Percentiles rank a stretch among this genome's conserved stretches.
These are phyloP conservation scores for Caenorhabditis doughertyi DNA, from an alignment of 2,888 invertebrate species.

Conservation along the genomic window DNA sequence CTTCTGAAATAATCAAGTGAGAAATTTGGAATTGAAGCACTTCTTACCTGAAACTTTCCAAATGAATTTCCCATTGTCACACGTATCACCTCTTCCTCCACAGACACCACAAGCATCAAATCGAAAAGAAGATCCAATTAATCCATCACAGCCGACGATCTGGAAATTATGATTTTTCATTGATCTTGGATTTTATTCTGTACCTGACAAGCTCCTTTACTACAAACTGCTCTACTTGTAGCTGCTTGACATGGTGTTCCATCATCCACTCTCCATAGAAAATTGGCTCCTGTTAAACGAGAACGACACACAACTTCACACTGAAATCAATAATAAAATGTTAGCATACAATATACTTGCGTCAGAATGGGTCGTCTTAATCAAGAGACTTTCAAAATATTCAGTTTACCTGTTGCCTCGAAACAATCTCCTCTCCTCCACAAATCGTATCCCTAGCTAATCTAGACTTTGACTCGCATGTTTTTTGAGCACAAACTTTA, in stretches of 20 bases:
- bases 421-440: slow-evolving; percentile 71
- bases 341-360: too few species aligned
- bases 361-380: too few species aligned
- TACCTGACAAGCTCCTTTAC: slow-evolving; percentile 67
- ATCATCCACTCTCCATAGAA: slow-evolving; percentile 72
- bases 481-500: slow-evolving; percentile 73
- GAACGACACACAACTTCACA: slow-evolving; percentile 75
- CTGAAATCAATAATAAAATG: slow-evolving; percentile 64
- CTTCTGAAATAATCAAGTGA: slow-evolving; percentile 44
- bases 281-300: slow-evolving; percentile 60
- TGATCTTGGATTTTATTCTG: not conserved
- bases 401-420: slow-evolving; percentile 62
- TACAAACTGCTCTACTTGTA: slow-evolving; percentile 73
- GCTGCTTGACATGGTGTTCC: slow-evolving; percentile 71
- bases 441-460: slow-evolving; percentile 69
- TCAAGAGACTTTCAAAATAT: not conserved
- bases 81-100: slow-evolving; percentile 86
- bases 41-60: slow-evolving; percentile 88
- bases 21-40: not conserved
- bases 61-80: slow-evolving; percentile 90
- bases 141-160: slow-evolving; percentile 86
- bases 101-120: slow-evolving; percentile 86
- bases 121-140: slow-evolving; percentile 84
- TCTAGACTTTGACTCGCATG: slow-evolving; percentile 66
- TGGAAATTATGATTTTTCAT: slow-evolving; percentile 72